phyloP scores from a whole-genome alignment of 2,797 vertebrate species.

The Perdix hodgsoniae region DNA sequence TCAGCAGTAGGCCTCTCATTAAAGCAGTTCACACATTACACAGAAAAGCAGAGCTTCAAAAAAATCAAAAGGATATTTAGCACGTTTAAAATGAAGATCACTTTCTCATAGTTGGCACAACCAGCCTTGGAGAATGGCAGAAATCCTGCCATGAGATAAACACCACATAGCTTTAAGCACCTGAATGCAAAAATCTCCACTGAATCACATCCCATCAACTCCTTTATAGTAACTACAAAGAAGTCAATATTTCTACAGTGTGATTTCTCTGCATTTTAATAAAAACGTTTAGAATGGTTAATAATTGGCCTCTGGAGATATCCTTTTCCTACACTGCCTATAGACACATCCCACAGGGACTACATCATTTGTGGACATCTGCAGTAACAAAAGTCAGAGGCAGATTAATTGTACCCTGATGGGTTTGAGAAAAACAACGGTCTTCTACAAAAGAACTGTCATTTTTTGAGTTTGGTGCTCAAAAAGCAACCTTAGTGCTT shows the following conservation, averaged over 20 bases:
- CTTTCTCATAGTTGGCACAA: not conserved
- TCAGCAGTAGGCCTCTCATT: not conserved
- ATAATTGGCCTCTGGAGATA: not conserved
- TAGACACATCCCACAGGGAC: not conserved
- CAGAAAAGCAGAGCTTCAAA: not conserved
- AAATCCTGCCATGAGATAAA: not conserved
- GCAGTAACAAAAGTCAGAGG: not conserved
- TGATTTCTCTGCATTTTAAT: not conserved
- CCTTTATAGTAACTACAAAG: not conserved
- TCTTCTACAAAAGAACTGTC: not conserved
- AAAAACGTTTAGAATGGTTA: not conserved
- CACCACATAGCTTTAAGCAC: not conserved
- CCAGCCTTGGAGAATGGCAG: not conserved
- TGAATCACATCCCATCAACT: not conserved
- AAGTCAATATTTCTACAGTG: not conserved
- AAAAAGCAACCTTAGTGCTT: not conserved
- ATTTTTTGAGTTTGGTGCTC: not conserved
- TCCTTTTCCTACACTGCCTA: not conserved
- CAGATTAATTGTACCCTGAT: not conserved
- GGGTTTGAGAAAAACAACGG: not conserved
- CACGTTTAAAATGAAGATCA: not conserved
- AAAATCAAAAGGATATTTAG: not conserved
- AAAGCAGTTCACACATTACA: not conserved
- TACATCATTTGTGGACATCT: not conserved
- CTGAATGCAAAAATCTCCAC: not conserved